Evolutionary conservation across 1,140 invertebrate genomes (phyloP), one percentile per base, ranked within the genome.

Genomic region (Araneus ventricosus): DNA sequence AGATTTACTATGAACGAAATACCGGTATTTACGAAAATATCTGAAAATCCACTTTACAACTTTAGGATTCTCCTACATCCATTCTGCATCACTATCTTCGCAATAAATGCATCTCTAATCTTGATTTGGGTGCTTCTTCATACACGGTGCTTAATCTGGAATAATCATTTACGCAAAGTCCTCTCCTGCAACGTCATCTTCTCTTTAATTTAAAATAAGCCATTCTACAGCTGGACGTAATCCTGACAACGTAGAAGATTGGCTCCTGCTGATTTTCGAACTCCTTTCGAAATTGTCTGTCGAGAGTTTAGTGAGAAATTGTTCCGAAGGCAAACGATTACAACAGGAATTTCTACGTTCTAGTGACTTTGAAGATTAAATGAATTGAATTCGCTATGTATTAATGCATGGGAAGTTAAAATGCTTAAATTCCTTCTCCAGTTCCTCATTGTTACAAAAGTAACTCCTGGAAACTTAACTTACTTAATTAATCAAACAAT

Each of bases 221-320:
- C 70, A 75, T 75, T 75, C 70, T 30, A 5, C 34, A 34, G 17
- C 70, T 37, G 17, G 3, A 37, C 34, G 34, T 75, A 34, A 75
- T 75, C 70, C 70, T 67, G 63, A 67, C 63, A 67, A 14, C 14
- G n/a, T 34, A 37, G 34, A 75, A 75, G 70, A 75, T 75, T 75
- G 70, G 70, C 70, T 75, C 70, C 30, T 37, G 30, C 14, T 75
- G 70, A 75, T 75, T 75, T 75, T 75, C 30, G 30, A 75, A 75
- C 70, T 75, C 30, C 70, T 75, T 75, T 75, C 70, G 10, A 75
- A 75, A 75, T 75, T 30, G 70, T 75, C 70, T 75, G 70, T 75
- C 70, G 70, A 27, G 70, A 27, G 20, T 75, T 30, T 75, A 75
- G 70, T 75, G 70, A 75, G 70, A 75, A 75, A 75, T 75, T 34